Evolutionary conservation across 2,113 vertebrate genomes (phyloP), one percentile per base, ranked within the genome.

Genomic region (Craseonycteris thonglongyai): DNA sequence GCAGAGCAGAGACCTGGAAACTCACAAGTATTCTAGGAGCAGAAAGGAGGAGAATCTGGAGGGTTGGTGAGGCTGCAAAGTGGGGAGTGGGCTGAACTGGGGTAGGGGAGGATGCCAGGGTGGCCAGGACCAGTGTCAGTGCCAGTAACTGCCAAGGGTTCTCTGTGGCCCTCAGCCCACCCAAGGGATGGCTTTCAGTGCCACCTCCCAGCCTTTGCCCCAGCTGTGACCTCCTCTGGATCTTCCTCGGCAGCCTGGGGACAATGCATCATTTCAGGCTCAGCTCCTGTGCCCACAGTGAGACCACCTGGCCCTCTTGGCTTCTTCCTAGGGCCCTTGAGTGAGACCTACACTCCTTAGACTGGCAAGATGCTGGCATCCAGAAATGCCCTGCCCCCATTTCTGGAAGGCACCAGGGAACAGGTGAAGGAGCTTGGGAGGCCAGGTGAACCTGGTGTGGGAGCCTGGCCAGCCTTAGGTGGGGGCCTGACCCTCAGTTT

Each of bases 331-430:
- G 47, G 7, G 35, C 49, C 21, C 19, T 42, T 19, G 47, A 74
- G 28, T 66, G 4, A 68, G 58, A 47, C 84, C 75, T 63, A 65
- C 24, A 24, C 58, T 33, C 35, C 40, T 87, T 3, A 28, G 12
- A 11, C n/a, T 14, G 10, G n/a, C 61, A 21, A 3, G 49, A 24
- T 15, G 63, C 61, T 24, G 35, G n/a, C 0, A 0, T 13, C 72
- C 2, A 0, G 1, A 24, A 19, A 10, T 0, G 4, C 56, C 22
- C 51, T 22, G 3, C 11, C 35, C 12, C 21, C 4, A 0, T 22
- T 45, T 63, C 71, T 40, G 51, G 56, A 56, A 71, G 38, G n/a
- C 35, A 2, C 28, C 33, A 2, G 33, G 22, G 14, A 0, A 0
- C 61, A 33, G 40, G 72, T 65, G 51, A 71, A 14, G 40, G 42